Base-by-base conservation (phyloP, 2,888 invertebrate species). In the Drosophila tripunctata region DNA sequence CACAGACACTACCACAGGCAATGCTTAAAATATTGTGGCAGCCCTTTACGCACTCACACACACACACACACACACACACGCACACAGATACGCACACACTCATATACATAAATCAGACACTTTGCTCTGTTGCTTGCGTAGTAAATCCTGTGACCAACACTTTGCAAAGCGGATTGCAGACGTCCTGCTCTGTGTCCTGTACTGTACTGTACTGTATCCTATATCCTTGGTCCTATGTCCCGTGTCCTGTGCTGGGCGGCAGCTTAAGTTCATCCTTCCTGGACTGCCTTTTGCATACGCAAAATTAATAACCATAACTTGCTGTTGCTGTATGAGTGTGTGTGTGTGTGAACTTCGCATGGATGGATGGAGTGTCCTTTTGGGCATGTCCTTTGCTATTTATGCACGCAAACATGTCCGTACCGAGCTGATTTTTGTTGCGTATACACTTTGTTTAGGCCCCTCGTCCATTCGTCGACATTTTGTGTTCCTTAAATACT, bases 301-400 rank as follows among this genome's bases (percentile, higher is more conserved):
- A 83, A 74, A 86, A 86, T 87, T 84, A 86, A 84, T 87, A 85
- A 83, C 88, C 88, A 87, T 87, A 87, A 84, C 86, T 87, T 80
- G 80, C 71, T 76, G 76, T 75, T 75, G 70, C 2, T 2, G 47
- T 8, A 27, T 27, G 45, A 33, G 52, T 54, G 52, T 36, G 43
- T 43, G n/a, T 51, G 17, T 27, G 22, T 22, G 15, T 51, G 51
- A 36, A 15, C 63, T 67, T 45, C 24, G 45, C 47, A 52, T 22
- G 35, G 38, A 56, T 44, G 12, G 19, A 17, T 47, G n/a, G 48
- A 51, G 47, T 55, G 61, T 68, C 61, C 60, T 66, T 51, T 50
- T 57, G 45, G 36, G 64, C 84, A 77, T 77, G 77, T 84, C 81
- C 84, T 69, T 66, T 84, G 57, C 84, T 82, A 87, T 82, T 82